Conservation (phyloP, 1,140 invertebrate species). For the Laupala kohalensis region DNA sequence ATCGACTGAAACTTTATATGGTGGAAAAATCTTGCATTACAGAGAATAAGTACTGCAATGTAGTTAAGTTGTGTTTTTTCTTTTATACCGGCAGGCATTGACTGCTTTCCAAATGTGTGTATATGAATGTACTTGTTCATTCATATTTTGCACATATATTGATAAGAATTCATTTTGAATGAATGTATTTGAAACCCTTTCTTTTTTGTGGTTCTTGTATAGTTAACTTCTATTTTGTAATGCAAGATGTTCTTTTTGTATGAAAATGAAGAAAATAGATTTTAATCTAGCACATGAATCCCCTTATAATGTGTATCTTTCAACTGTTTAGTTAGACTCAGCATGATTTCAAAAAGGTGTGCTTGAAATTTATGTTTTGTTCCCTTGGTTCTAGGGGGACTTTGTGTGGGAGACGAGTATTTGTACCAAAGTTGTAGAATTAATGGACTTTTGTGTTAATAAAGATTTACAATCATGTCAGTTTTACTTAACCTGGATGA, state of each 20-base stretch:
- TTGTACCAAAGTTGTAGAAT: constrained; percentile 22
- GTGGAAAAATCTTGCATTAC: constrained; percentile 11
- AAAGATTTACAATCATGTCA: constrained; percentile 19
- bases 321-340: neutral
- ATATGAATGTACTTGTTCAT: neutral
- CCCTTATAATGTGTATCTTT: neutral
- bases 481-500: too few species aligned
- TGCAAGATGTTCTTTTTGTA: neutral
- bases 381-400: constrained; percentile 3
- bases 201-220: neutral
- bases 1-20: constrained; percentile 4
- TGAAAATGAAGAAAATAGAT: neutral
- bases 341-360: neutral
- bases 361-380: neutral
- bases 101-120: too few species aligned
- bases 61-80: neutral
- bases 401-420: constrained; percentile 15
- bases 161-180: neutral
- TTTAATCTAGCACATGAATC: neutral
- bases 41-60: neutral
- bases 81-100: neutral
- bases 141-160: neutral
- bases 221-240: neutral
- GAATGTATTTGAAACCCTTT: too few species aligned
- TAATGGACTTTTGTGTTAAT: constrained; percentile 21